A percentile compares a stretch with the other conserved stretches of the same genome.
Conservation (phyloP, 2,113 vertebrate genomes). For the Nothoprocta pentlandii region DNA sequence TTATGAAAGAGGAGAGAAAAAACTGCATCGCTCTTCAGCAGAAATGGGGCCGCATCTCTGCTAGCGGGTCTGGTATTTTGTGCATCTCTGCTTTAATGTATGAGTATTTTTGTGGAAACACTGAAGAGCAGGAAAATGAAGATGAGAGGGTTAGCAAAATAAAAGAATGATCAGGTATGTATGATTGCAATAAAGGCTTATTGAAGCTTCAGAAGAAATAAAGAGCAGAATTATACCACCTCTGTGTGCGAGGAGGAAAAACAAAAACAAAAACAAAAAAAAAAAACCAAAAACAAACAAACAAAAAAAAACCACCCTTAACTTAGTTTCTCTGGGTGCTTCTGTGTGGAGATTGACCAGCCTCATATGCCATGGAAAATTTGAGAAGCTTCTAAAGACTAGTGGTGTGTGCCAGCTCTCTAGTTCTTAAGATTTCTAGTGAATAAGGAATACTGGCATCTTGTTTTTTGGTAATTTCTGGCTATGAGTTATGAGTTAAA, state of each 20-base stretch:
- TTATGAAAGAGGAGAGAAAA: background rate
- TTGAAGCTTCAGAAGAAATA: background rate
- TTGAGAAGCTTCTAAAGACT: background rate
- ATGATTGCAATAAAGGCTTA: background rate
- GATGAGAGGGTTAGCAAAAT: background rate
- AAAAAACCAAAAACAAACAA: no score
- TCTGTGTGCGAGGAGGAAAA: background rate
- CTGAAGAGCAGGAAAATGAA: background rate
- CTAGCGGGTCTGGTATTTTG: background rate
- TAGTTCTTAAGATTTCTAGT: no score
- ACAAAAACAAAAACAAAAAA: background rate
- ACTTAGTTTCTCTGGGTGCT: background rate
- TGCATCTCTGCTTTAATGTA: background rate
- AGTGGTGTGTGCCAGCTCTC: fast-evolving
- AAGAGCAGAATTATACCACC: background rate
- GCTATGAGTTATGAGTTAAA: background rate
- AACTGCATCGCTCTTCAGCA: background rate
- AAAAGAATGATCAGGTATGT: background rate
- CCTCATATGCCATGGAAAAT: background rate
- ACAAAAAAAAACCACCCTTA: no score
- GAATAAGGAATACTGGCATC: background rate
- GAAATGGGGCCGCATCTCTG: background rate
- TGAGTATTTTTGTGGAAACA: background rate
- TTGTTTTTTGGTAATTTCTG: background rate
- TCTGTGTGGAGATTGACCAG: background rate